A percentile compares a stretch with the other conserved stretches of the same genome.
Conservation (phyloP, 2,888 invertebrate species). For the Plagodis dolabraria region DNA sequence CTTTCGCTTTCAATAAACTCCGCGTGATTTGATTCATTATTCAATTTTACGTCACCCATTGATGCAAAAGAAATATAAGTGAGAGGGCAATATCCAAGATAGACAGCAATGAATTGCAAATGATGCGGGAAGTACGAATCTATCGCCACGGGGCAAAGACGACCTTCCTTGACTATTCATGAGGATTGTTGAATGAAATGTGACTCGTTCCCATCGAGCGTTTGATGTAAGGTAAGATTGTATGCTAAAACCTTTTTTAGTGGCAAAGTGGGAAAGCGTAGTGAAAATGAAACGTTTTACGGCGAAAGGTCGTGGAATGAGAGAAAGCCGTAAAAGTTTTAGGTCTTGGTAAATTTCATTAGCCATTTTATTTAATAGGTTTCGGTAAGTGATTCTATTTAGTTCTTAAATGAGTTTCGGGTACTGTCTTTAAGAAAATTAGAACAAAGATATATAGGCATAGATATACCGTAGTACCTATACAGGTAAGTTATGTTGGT, state of each 20-base stretch:
- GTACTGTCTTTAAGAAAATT: constrained; percentile 15
- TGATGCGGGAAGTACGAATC: constrained; percentile 23
- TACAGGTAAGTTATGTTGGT: too few relatives aligned
- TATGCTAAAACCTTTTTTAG: constrained; percentile 34
- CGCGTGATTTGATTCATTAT: constrained; percentile 24
- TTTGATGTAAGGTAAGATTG: constrained; percentile 20
- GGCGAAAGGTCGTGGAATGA: constrained; percentile 21
- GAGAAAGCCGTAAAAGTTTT: constrained; percentile 24
- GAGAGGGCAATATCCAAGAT: constrained; percentile 11
- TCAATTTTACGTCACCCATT: constrained; percentile 18
- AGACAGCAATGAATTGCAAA: constrained; percentile 35
- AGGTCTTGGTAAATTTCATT: constrained; percentile 15
- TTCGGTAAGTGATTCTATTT: constrained; percentile 19
- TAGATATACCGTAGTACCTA: not conserved
- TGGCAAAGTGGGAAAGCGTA: constrained; percentile 27
- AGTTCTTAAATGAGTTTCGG: constrained; percentile 18
- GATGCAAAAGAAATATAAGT: constrained; percentile 22
- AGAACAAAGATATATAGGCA: constrained; percentile 1
- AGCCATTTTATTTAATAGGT: constrained; percentile 16
- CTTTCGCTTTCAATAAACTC: constrained; percentile 36
- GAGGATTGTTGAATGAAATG: constrained; percentile 47
- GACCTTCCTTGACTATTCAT: constrained; percentile 52
- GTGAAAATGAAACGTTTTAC: constrained; percentile 32
- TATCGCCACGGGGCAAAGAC: constrained; percentile 40
- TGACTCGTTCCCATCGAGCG: constrained; percentile 30